Percentiles rank a stretch among this genome's conserved stretches.
Conservation (phyloP, 2,888 invertebrate genomes). For the Idaea dimidiata region DNA sequence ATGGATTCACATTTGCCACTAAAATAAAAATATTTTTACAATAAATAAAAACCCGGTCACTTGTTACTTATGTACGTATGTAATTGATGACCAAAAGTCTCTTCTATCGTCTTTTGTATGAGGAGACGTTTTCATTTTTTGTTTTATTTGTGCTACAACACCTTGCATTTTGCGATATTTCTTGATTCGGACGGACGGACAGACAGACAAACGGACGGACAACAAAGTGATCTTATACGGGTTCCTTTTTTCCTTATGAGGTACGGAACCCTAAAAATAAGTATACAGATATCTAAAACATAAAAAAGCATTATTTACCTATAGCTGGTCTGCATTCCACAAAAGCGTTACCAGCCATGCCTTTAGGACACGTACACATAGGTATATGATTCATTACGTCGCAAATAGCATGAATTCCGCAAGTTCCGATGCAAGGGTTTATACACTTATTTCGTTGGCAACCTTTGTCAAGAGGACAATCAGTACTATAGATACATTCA, state of each 20-base stretch:
- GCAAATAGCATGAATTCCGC: slow-evolving; percentile 86
- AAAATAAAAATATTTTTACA: slow-evolving; percentile 30
- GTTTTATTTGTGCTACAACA: too few relatives aligned
- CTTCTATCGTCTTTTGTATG: too few relatives aligned
- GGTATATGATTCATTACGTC: slow-evolving; percentile 87
- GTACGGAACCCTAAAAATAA: not conserved
- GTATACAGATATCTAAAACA: not conserved
- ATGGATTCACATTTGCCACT: slow-evolving; percentile 79
- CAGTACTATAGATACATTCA: slow-evolving; percentile 85
- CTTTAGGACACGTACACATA: slow-evolving; percentile 85
- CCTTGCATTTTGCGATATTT: too few relatives aligned
- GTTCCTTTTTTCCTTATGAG: too few relatives aligned
- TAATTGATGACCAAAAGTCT: too few relatives aligned
- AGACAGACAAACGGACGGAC: too few relatives aligned
- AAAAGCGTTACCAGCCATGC: slow-evolving; percentile 85
- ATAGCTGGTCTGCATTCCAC: slow-evolving; percentile 77
- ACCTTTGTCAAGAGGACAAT: slow-evolving; percentile 83
- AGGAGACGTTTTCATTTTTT: too few relatives aligned
- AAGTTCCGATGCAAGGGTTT: slow-evolving; percentile 87
- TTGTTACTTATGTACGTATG: too few relatives aligned
- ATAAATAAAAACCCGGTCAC: not conserved
- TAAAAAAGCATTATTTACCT: slow-evolving; percentile 55
- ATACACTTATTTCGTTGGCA: slow-evolving; percentile 85
- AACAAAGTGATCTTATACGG: too few relatives aligned
- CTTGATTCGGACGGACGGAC: too few relatives aligned